Evolutionary conservation across 1,140 invertebrate species (phyloP).

Genomic region (Uloborus diversus): DNA sequence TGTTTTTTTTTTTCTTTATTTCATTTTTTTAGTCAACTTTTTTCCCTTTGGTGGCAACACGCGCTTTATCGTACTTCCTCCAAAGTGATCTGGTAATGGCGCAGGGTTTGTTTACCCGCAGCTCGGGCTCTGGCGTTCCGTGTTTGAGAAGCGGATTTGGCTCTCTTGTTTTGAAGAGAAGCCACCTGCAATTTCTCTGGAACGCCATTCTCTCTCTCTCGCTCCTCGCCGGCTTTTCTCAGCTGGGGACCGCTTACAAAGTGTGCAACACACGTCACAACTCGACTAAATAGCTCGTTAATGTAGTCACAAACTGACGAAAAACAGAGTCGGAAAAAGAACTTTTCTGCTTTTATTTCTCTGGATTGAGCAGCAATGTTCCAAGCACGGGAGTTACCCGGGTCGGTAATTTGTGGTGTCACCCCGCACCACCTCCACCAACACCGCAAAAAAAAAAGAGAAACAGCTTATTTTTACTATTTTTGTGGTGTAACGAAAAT

Average conservation of each 20-base stretch:
- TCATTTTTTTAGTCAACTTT: neutral
- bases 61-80: neutral
- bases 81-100: constrained; percentile 25
- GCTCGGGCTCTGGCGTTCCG: neutral
- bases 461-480: no score
- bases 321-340: no score
- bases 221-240: neutral
- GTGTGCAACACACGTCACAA: neutral
- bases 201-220: constrained; percentile 7
- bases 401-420: no score
- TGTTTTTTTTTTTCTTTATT: neutral
- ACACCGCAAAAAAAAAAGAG: no score
- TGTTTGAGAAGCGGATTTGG: constrained; percentile 37
- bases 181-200: constrained; percentile 41
- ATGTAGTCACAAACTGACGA: no score
- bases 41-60: neutral
- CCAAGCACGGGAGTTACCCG: no score
- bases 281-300: no score
- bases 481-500: no score
- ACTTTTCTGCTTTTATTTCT: no score
- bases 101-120: constrained; percentile 31
- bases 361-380: no score
- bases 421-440: no score
- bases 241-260: neutral
- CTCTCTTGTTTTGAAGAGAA: constrained; percentile 33